Conservation (phyloP, 2,797 vertebrate genomes). For the Molossus molossus region DNA sequence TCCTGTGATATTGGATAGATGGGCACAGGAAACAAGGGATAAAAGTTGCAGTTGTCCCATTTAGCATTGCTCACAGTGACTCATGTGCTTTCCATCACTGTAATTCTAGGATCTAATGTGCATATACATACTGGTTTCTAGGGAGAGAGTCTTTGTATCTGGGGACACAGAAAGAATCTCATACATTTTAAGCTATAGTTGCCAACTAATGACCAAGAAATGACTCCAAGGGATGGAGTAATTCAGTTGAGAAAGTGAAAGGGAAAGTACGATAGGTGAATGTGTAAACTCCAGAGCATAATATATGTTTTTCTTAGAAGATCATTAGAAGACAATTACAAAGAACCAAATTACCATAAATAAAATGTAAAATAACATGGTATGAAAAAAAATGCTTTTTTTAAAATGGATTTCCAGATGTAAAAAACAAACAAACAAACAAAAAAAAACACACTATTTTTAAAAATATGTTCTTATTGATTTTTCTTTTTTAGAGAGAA, state of each 20-base stretch:
- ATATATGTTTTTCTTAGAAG: slow-evolving; percentile 36
- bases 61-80: neutral
- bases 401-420: neutral
- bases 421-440: no score
- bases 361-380: slow-evolving; percentile 61
- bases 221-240: neutral
- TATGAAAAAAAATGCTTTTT: slow-evolving; percentile 41
- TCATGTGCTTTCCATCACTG: neutral
- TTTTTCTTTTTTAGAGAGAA: no score
- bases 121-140: neutral
- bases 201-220: neutral
- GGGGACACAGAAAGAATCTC: neutral
- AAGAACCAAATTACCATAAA: slow-evolving; percentile 33
- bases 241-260: slow-evolving; percentile 47
- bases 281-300: slow-evolving; percentile 44
- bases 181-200: neutral
- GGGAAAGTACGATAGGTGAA: slow-evolving; percentile 3
- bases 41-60: neutral
- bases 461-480: no score
- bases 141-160: neutral
- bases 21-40: neutral
- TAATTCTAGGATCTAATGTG: neutral
- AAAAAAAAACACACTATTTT: no score
- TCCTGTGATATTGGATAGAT: neutral
- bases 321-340: slow-evolving; percentile 55